Evolutionary conservation across 2,113 vertebrate species (phyloP), one percentile per base, ranked within the genome.

Genomic region (Dolichallabes microphthalmus): DNA sequence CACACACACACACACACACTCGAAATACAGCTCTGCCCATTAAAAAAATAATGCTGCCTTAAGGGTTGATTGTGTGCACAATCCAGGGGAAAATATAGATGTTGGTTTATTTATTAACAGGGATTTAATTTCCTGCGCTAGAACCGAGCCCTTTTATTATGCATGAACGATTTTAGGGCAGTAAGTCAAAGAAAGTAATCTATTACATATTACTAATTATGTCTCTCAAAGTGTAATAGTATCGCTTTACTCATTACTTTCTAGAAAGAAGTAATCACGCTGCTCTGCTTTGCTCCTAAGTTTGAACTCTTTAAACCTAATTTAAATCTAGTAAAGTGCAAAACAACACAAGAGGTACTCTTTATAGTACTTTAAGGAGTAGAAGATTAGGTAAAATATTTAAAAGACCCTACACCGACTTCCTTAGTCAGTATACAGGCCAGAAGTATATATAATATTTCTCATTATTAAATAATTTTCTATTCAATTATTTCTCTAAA

Each of bases 201-300:
- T 66, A 52, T 81, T 52, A 81, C 79, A 81, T 27, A 81, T 81
- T 30, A 81, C 61, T 66, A 81, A 81, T 81, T 81, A 81, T 81
- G 79, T 81, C 79, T 66, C 53, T 57, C 60, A 81, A 52, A 30
- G 32, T 14, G 60, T 81, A 81, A 81, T 81, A 14, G 25, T 30
- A 64, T 64, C 45, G 32, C 35, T 63, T 53, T 81, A 63, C 78
- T 80, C 35, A 80, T 80, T 80, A 61, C 58, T 79, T 60, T 15
- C 55, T 13, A 10, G 13, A 32, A 79, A 60, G 61, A 80, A 79
- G 10, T 45, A 64, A 64, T 64, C 14, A 9, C 22, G 52, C 39
- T 22, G 76, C 30, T 25, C 50, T 35, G 39, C 30, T 79, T 79
- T 79, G 39, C 4, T 25, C 2, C 4, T 32, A 39, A 39, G 20